Evolutionary conservation across 2,113 vertebrate species (phyloP).

Genomic region (Cisticola juncidis): DNA sequence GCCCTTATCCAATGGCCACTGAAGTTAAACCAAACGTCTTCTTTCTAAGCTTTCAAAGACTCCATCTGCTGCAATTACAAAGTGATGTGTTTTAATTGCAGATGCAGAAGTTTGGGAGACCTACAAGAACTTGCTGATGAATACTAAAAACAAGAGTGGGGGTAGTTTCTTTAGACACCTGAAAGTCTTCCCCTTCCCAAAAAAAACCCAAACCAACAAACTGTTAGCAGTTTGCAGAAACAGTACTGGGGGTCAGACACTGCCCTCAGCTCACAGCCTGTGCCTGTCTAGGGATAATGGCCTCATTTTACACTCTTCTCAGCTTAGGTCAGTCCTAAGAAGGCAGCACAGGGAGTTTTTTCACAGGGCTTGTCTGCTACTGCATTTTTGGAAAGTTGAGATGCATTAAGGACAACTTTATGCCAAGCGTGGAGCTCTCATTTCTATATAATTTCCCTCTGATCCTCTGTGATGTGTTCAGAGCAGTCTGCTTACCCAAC

Average conservation of each 20-base stretch:
- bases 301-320: background rate
- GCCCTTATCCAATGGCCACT: background rate
- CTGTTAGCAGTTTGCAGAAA: background rate
- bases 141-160: background rate
- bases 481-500: background rate
- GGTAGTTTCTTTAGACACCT: background rate
- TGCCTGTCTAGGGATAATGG: background rate
- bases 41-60: constrained; percentile 34
- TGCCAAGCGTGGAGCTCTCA: background rate
- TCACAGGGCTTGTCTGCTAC: background rate
- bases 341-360: background rate
- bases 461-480: background rate
- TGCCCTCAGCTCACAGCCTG: background rate
- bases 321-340: background rate
- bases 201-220: background rate
- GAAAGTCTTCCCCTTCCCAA: background rate
- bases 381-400: background rate
- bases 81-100: background rate
- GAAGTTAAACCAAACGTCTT: constrained; percentile 28
- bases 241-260: background rate
- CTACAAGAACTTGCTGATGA: background rate
- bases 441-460: background rate
- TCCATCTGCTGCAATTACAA: constrained; percentile 32
- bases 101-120: background rate
- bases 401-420: background rate